These are phyloP conservation scores for Agrotis puta DNA, from an alignment of 2,888 invertebrate genomes.

Conservation along the genomic window DNA sequence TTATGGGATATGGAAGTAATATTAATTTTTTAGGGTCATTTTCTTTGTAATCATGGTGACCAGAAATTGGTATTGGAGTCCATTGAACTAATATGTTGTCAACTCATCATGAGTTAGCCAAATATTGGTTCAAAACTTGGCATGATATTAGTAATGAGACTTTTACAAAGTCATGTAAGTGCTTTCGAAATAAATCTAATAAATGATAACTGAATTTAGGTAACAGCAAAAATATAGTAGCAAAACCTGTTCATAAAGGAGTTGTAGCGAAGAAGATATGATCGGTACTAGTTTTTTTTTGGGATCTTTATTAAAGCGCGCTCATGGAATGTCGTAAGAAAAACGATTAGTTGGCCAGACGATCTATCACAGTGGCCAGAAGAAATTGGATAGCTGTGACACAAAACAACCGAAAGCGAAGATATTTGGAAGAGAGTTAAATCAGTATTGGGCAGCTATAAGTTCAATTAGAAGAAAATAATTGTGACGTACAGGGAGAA, in stretches of 20 bases:
- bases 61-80: not conserved
- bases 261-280: too few relatives aligned
- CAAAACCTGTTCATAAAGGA: not conserved
- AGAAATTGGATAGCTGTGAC: too few relatives aligned
- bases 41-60: not conserved
- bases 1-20: conserved; percentile 1
- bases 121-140: not conserved
- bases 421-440: too few relatives aligned
- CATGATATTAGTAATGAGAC: not conserved
- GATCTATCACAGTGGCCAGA: too few relatives aligned
- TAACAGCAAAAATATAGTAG: not conserved
- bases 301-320: not conserved
- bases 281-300: not conserved
- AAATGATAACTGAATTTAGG: not conserved
- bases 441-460: too few relatives aligned
- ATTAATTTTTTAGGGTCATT: conserved; percentile 8
- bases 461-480: too few relatives aligned
- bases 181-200: not conserved
- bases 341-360: too few relatives aligned
- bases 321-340: too few relatives aligned
- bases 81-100: conserved; percentile 6
- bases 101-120: conserved; percentile 8
- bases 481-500: not conserved
- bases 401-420: too few relatives aligned
- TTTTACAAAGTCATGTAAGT: not conserved